Percentiles rank a stretch among this genome's conserved stretches.
These are phyloP conservation scores for Zophobas atratus DNA, from an alignment of 1,140 invertebrate genomes.

Conservation along the genomic window DNA sequence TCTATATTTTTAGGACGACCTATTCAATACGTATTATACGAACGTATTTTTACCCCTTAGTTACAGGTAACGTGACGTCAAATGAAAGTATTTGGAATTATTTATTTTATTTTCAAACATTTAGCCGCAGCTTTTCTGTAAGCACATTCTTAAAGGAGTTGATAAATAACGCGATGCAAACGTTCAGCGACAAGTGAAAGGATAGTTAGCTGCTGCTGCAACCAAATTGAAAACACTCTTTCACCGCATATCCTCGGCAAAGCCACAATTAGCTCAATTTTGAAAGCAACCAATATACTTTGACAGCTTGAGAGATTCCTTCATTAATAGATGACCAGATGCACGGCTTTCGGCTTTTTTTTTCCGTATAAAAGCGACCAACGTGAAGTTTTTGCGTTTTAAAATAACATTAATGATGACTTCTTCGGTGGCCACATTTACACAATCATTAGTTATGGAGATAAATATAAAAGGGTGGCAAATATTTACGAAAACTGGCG, in stretches of 20 bases:
- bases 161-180: constrained; percentile 37
- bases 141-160: constrained; percentile 18
- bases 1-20: constrained; percentile 24
- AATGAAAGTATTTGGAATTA: constrained; percentile 34
- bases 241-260: constrained; percentile 1
- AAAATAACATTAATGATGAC: constrained; percentile 7
- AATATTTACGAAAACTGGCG: constrained; percentile 38
- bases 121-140: constrained; percentile 9
- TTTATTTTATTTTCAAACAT: constrained; percentile 42
- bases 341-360: constrained; percentile 1
- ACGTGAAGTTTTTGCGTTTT: not conserved
- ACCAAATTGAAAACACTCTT: constrained; percentile 23
- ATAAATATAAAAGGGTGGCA: constrained; percentile 23
- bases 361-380: constrained; percentile 10
- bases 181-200: constrained; percentile 19
- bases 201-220: constrained; percentile 17
- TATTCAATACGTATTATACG: constrained; percentile 9
- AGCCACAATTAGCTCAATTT: constrained; percentile 13
- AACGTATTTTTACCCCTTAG: constrained; percentile 20
- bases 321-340: constrained; percentile 22
- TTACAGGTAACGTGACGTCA: constrained; percentile 28
- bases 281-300: not conserved
- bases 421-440: constrained; percentile 3
- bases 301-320: constrained; percentile 9
- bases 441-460: constrained; percentile 1